A percentile compares a stretch with the other conserved stretches of the same genome.
phyloP scores from a whole-genome alignment of 2,113 vertebrate genomes.

The Equus przewalskii region DNA sequence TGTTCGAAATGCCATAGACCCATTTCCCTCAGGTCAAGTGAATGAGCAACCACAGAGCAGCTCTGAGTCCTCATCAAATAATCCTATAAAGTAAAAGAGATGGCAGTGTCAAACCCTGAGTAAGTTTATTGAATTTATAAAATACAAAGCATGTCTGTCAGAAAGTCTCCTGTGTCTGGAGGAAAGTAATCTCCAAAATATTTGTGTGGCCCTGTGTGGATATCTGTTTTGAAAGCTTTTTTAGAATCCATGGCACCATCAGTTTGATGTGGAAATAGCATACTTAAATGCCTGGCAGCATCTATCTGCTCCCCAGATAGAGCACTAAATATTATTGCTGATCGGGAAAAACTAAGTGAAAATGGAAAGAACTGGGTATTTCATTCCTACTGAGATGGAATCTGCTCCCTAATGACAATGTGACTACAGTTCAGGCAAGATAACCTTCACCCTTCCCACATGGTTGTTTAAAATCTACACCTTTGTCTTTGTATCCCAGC shows the following conservation, averaged over 20 bases:
- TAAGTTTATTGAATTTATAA: not conserved
- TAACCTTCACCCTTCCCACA: not conserved
- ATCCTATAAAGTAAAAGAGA: not conserved
- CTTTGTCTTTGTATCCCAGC: not conserved
- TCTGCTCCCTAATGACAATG: not conserved
- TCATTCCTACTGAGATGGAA: not conserved
- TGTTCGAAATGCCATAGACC: not conserved
- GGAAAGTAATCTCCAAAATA: slow-evolving; percentile 1
- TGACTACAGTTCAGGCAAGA: not conserved
- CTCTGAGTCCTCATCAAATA: slow-evolving; percentile 40
- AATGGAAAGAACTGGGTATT: not conserved
- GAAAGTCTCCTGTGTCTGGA: not conserved
- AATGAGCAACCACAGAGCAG: not conserved
- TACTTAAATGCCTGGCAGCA: not conserved
- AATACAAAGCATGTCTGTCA: not conserved
- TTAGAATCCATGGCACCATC: not conserved
- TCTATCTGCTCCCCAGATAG: not conserved
- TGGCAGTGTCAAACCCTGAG: not conserved
- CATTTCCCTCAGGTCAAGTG: slow-evolving; percentile 40
- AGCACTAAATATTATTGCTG: not conserved
- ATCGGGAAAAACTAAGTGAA: not conserved
- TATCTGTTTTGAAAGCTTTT: slow-evolving; percentile 31
- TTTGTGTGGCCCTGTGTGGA: not conserved
- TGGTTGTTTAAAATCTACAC: not conserved
- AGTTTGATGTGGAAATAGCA: not conserved